Evolutionary conservation across 64 coral and sea anemone genomes (phyloP), one percentile per base, ranked within the genome.

Genomic region (Porites lutea): DNA sequence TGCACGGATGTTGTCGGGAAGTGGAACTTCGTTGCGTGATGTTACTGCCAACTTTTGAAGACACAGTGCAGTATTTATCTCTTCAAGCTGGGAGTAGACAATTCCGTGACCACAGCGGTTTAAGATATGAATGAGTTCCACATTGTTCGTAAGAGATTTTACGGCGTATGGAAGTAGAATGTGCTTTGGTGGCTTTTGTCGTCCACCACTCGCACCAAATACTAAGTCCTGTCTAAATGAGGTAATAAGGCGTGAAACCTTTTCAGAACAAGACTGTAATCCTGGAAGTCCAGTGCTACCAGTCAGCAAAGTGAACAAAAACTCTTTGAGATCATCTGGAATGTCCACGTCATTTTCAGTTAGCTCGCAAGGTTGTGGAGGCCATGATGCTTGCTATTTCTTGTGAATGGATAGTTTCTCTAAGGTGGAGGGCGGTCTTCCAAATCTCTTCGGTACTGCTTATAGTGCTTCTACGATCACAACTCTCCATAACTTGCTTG

Each of bases 71-170:
- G 18, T 87, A 57, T 87, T 87, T 49, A 87, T 69, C 52, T 87
- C 83, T 27, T 87, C 83, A 72, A 87, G 65, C 71, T 87, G 83
- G 9, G 83, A 87, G 22, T 87, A 55, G 37, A 65, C 62, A 71
- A 87, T 71, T 48, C 83, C 83, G 51, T 88, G 86, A n/a, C 86
- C 86, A 75, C 86, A 73, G 8, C 68, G 86, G 52, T 88, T 88
- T 10, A 88, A 14, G 6, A 88, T 66, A 14, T 66, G 64, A 66
- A 66, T 1, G 15, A 16, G 64, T 66, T 66, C 11, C 10, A 66
- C 67, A 51, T 88, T 88, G 67, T 88, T 88, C 3, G 86, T 88
- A 9, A 73, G 53, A 13, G 86, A 21, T 74, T 88, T 88, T n/a
- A 73, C 66, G 43, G 86, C 86, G 52, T 88, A 74, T 18, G 86